These are phyloP conservation scores for Aspidiotus destructor DNA, from an alignment of 2,888 invertebrate species.

Conservation along the genomic window DNA sequence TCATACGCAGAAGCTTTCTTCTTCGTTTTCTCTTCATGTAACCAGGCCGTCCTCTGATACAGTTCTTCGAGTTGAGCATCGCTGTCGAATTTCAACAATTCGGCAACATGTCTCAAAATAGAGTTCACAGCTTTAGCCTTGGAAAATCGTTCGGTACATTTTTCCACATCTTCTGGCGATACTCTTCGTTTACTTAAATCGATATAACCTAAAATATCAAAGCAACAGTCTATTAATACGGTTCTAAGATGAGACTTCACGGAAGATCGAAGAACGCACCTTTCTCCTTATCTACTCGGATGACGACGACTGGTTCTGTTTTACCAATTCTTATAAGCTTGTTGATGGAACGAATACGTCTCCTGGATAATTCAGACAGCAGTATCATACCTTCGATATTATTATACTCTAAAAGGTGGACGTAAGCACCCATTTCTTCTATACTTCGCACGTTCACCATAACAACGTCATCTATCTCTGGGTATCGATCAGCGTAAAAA, in stretches of 20 bases:
- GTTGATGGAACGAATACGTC: constrained; percentile 98
- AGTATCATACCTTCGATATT: constrained; percentile 99
- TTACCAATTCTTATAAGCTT: constrained; percentile 97
- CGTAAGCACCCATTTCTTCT: constrained; percentile 99
- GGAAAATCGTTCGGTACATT: constrained; percentile 96
- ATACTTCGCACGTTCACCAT: constrained; percentile 98
- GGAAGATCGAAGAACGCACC: constrained; percentile 47
- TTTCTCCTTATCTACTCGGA: constrained; percentile 98
- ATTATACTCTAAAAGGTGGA: constrained; percentile 93
- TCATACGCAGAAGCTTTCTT: constrained; percentile 94
- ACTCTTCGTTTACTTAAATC: constrained; percentile 98
- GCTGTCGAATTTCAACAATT: constrained; percentile 78
- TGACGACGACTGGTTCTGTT: constrained; percentile 97
- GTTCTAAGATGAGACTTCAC: too few species aligned
- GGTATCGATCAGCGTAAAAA: constrained; percentile 94
- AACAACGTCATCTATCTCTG: constrained; percentile 97
- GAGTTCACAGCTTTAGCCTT: constrained; percentile 98
- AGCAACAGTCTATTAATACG: too few species aligned
- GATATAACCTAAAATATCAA: constrained; percentile 68
- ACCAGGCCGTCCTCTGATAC: constrained; percentile 95
- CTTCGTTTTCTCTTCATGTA: constrained; percentile 93
- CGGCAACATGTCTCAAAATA: constrained; percentile 93
- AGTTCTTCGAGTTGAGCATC: constrained; percentile 90
- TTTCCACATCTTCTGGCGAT: constrained; percentile 93
- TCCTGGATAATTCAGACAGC: constrained; percentile 90